Evolutionary conservation across 2,888 invertebrate species (phyloP), one percentile per base, ranked within the genome.

Genomic region (Arrhopalites spinosus): DNA sequence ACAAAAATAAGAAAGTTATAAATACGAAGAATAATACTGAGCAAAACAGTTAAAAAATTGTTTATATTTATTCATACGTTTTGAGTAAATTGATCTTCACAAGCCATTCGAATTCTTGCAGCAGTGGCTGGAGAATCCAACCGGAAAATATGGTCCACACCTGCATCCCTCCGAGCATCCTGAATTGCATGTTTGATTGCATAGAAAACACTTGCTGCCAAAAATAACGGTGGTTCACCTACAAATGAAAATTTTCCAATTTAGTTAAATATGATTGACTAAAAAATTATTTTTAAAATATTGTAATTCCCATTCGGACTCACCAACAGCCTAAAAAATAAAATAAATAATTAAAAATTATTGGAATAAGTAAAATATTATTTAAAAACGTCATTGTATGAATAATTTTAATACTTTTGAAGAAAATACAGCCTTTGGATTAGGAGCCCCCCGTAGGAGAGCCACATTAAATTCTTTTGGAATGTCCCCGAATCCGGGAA

Each of bases 221-320:
- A 87, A 85, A 97, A 96, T 7, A 98, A 86, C 0, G 98, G 98
- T 0, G 98, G 98, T 85, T 98, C 98, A 0, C 98, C 98, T 45
- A 97, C 92, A 78, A n/a, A n/a, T n/a, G n/a, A n/a, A n/a, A n/a
- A n/a, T n/a, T n/a, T n/a, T n/a, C n/a, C n/a, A n/a, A 96, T 98
- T 94, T 95, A 83, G 11, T 61, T 61, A 23, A 72, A 27, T 25
- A 27, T 2, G 25, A 59, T 2, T 20, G n/a, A 56, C 2, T 20
- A 1, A 56, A 17, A 56, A n/a, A 56, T 56, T n/a, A 47, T 7
- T 47, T 47, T 47, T 47, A 47, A n/a, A 47, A 47, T 7, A 15
- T 45, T 47, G 13, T 47, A 17, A 2, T 17, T 17, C 1, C 8
- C 15, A 45, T 11, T 11, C 45, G 15, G 15, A 45, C 5, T n/a